These are phyloP conservation scores for Euwallacea fornicatus DNA, from an alignment of 1,140 invertebrate genomes.

Conservation along the genomic window DNA sequence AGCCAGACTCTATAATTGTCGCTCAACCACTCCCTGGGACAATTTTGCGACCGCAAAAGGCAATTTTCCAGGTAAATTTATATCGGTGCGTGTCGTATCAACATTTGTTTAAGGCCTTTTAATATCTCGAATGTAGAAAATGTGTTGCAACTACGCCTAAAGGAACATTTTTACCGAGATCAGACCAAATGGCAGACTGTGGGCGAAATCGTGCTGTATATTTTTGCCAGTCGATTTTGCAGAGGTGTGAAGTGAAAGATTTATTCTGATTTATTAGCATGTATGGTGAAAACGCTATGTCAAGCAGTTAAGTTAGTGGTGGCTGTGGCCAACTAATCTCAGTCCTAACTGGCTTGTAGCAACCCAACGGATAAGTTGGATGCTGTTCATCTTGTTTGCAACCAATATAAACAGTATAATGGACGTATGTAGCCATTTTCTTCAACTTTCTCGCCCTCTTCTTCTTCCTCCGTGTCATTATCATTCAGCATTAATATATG, in stretches of 20 bases:
- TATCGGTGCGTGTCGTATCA: conserved; percentile 16
- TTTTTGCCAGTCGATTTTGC: conserved; percentile 27
- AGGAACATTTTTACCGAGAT: conserved; percentile 15
- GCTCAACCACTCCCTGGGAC: conserved; percentile 9
- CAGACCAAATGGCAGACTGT: conserved; percentile 27
- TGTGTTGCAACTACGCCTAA: conserved; percentile 31
- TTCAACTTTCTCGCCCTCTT: too few species aligned
- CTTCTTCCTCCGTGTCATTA: too few species aligned
- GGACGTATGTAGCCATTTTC: too few species aligned
- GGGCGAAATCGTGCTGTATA: conserved; percentile 26
- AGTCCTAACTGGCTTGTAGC: too few species aligned
- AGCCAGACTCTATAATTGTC: conserved; percentile 12
- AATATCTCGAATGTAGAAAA: conserved; percentile 20
- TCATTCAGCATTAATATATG: too few species aligned
- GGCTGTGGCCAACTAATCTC: not conserved
- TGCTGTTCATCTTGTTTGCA: too few species aligned
- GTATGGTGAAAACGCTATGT: conserved; percentile 7
- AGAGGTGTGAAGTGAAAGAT: conserved; percentile 33
- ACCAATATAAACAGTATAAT: too few species aligned
- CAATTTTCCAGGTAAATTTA: conserved; percentile 21
- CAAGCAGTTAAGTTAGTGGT: conserved; percentile 3
- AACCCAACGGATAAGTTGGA: too few species aligned
- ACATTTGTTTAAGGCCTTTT: conserved; percentile 20
- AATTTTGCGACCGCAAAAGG: conserved; percentile 4
- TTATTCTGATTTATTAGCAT: conserved; percentile 27